Base-by-base conservation (phyloP, 2,888 invertebrate genomes). In the Rhagonycha fulva region DNA sequence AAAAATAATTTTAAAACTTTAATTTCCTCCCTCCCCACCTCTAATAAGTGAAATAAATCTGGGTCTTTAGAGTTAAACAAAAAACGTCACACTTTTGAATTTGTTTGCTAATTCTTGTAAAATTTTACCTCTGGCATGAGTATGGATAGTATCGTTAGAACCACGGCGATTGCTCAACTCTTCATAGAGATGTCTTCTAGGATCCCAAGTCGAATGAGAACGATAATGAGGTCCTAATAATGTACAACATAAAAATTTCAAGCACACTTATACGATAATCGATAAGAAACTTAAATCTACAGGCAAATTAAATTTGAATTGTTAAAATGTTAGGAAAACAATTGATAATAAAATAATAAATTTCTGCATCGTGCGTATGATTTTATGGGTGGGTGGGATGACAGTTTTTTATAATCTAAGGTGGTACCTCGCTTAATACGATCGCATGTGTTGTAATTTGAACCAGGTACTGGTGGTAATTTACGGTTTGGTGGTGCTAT, bases 401-500 rank as follows among this genome's bases (percentile, higher is more conserved):
- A 71, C 14, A 71, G n/a, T 69, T 83, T 92, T 95, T 95, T 92
- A 12, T 12, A 12, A 95, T 95, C 95, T 92, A 95, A 94, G 84
- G 94, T 94, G 89, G 94, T 96, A 93, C 96, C 96, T 90, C 96
- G 92, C 91, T 96, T 96, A 90, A 96, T 96, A 85, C 96, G 92
- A 89, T 97, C 96, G 89, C 96, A 96, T 30, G 96, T 97, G 88
- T 96, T 96, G 90, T 96, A 96, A 89, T 96, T 96, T 73, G 96
- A 96, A 82, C 96, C 96, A 72, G 96, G 96, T 9, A 97, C 96
- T 23, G 97, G 97, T 0, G 97, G 96, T 75, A 96, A 91, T 88
- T 97, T 97, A 83, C 96, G 91, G 89, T 97, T 97, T 72, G 96
- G 97, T 23, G 97, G 96, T 0, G 97, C 96, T 87, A 97, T 97